Base-by-base conservation (phyloP, 2,888 invertebrate genomes). In the Augochlorella aurata region DNA sequence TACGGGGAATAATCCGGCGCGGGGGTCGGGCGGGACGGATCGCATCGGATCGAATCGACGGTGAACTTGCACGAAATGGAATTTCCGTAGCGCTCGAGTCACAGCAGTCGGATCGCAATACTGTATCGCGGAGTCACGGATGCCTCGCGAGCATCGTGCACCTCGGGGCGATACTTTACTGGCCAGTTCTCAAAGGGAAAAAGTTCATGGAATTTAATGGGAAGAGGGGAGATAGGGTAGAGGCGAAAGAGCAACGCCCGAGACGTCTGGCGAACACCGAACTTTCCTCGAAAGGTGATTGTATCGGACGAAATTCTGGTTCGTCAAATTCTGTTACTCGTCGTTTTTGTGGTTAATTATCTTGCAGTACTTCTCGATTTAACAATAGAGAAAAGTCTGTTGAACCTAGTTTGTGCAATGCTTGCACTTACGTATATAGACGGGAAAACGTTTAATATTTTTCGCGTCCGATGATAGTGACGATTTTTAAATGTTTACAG, bases 31-130 rank as follows among this genome's bases (percentile, higher is more conserved):
- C 1, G 1, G 50, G 18, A 68, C 24, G 21, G 8, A n/a, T 50
- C 47, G 14, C 14, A 10, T 16, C 21, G 9, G 7, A 66, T 77
- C 72, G 79, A 52, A 72, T 52, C 29, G 54, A 50, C 80, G 50
- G 79, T 73, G 47, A 71, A 78, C 44, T 78, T 54, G 63, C 1
- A 50, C 49, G 70, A 72, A 71, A 78, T 38, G 24, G 45, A 71
- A 79, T 79, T 79, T 71, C 67, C 58, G 9, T 45, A 21, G 16
- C 24, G 29, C 47, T 29, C 16, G 61, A 29, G 58, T 58, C 58
- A 24, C 58, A 58, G 50, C 21, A 24, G 65, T 76, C 16, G 61
- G 38, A 49, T 75, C 24, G n/a, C 67, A 50, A 47, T 49, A 24
- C 21, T 12, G 29, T 8, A 49, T 67, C 47, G 18, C 44, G 16